phyloP scores from a whole-genome alignment of 2,797 vertebrate genomes.

The Discoglossus pictus region DNA sequence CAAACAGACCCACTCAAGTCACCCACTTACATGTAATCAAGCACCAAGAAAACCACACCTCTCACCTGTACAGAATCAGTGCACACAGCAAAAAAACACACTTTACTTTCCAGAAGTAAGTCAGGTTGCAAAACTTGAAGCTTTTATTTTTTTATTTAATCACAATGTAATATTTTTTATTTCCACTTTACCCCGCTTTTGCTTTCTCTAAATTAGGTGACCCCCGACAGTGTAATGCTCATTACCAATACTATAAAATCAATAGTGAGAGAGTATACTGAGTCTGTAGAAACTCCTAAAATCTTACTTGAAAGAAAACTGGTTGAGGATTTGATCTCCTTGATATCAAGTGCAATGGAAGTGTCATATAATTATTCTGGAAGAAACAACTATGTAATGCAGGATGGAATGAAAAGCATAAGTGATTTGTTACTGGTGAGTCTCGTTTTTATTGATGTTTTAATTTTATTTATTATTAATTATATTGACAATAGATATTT shows the following conservation, averaged over 20 bases:
- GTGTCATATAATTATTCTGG: slow-evolving; percentile 29
- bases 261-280: slow-evolving; percentile 49
- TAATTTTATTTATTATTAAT: no score
- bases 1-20: no score
- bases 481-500: no score
- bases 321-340: slow-evolving; percentile 56
- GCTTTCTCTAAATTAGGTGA: slow-evolving; percentile 62
- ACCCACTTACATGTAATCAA: no score
- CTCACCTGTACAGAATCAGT: no score
- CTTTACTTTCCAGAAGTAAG: no score
- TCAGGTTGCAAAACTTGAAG: no score
- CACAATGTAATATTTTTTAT: no score
- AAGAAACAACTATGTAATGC: slow-evolving; percentile 49
- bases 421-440: slow-evolving; percentile 74
- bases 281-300: neutral
- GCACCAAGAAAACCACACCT: no score
- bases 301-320: slow-evolving; percentile 47
- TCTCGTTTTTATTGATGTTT: neutral
- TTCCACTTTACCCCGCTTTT: neutral
- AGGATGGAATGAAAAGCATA: slow-evolving; percentile 62
- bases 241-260: slow-evolving; percentile 56
- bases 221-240: slow-evolving; percentile 57
- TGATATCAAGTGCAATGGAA: slow-evolving; percentile 69
- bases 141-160: neutral
- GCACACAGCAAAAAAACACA: no score